Evolutionary conservation across 2,113 vertebrate species (phyloP).

Genomic region (Oreochromis aureus): DNA sequence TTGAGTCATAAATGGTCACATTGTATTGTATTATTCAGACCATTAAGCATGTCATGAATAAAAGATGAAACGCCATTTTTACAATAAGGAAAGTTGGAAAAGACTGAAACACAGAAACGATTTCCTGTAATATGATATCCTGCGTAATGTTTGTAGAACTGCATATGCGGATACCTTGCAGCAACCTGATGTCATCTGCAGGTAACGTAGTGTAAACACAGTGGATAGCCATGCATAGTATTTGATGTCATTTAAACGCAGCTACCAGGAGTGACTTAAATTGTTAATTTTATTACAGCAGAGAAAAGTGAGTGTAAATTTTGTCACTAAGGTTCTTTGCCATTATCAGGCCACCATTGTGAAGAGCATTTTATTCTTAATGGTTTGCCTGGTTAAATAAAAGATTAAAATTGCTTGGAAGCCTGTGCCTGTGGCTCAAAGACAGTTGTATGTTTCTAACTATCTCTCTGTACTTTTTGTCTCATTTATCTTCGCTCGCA

Average conservation of each 20-base stretch:
- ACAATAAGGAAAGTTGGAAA: neutral
- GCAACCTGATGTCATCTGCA: neutral
- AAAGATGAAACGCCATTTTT: neutral
- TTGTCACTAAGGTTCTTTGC: neutral
- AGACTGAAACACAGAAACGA: neutral
- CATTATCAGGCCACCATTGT: neutral
- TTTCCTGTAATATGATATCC: neutral
- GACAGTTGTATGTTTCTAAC: neutral
- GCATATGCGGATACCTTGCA: neutral
- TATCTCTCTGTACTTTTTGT: neutral
- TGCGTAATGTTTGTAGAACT: neutral
- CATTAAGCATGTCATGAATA: neutral
- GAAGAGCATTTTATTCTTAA: neutral
- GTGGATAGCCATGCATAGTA: neutral
- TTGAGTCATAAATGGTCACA: neutral
- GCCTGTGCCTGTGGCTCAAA: neutral
- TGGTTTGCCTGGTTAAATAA: neutral
- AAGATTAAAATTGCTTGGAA: neutral
- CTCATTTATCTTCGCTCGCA: slow-evolving; percentile 41
- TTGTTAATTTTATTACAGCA: neutral
- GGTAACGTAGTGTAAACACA: neutral
- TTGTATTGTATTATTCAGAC: neutral
- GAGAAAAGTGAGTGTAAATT: neutral
- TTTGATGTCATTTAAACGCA: neutral
- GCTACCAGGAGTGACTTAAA: neutral